phyloP scores from a whole-genome alignment of 2,797 vertebrate species.

The Kryptopterus vitreolus region DNA sequence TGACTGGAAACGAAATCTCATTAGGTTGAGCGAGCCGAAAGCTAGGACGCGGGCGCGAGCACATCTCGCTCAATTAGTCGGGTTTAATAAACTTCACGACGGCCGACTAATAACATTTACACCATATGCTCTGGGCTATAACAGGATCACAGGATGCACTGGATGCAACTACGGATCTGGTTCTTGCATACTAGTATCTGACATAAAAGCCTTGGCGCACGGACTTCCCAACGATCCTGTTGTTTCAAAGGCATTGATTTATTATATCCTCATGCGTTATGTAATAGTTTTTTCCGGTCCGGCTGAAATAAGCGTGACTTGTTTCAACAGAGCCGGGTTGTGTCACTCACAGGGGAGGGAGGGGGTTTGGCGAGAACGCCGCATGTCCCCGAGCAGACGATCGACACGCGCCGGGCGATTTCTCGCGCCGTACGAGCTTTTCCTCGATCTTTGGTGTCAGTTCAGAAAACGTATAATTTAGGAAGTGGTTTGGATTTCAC shows the following conservation, averaged over 20 bases:
- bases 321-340: conserved; percentile 3
- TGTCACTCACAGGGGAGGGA: not conserved
- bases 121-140: conserved; percentile 14
- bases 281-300: not conserved
- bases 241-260: not conserved
- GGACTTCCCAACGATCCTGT: too few species aligned
- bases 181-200: conserved; percentile 20
- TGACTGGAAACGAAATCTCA: conserved; percentile 20
- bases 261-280: not conserved
- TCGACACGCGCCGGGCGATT: conserved; percentile 4
- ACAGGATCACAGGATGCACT: not conserved
- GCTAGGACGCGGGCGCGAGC: not conserved
- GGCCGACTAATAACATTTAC: conserved; percentile 30
- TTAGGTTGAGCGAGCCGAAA: not conserved
- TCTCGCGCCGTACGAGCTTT: not conserved
- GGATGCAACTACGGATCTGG: conserved; percentile 17
- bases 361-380: not conserved
- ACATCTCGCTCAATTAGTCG: conserved; percentile 17
- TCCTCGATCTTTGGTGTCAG: not conserved
- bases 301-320: not conserved
- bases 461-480: not conserved
- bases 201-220: too few species aligned
- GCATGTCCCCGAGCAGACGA: not conserved
- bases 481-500: not conserved
- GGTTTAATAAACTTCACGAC: conserved; percentile 50